A percentile compares a stretch with the other conserved stretches of the same genome.
Evolutionary conservation across 2,797 vertebrate species (phyloP).

Genomic region (Mallotus villosus): DNA sequence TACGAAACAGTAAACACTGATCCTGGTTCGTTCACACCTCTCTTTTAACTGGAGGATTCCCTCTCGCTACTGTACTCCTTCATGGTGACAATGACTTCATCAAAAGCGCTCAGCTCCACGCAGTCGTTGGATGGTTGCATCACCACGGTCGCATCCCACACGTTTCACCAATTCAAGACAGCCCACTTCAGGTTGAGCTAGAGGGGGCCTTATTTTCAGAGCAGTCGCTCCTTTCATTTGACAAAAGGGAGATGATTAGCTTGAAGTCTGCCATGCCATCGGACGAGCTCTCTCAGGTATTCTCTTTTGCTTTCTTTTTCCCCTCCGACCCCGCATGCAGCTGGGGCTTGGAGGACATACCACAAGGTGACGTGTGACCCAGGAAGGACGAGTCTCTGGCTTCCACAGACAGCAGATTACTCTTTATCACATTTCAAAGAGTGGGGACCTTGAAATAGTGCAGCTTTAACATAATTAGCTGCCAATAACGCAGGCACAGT

Average conservation of each 20-base stretch:
- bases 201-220: slow-evolving; percentile 30
- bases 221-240: slow-evolving; percentile 34
- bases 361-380: slow-evolving; percentile 52
- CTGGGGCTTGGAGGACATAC: slow-evolving; percentile 12
- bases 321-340: neutral
- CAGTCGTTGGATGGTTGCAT: slow-evolving; percentile 58
- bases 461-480: slow-evolving; percentile 73
- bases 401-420: slow-evolving; percentile 61
- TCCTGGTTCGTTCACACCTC: slow-evolving; percentile 20
- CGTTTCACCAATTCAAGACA: slow-evolving; percentile 46
- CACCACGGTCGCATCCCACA: slow-evolving; percentile 51
- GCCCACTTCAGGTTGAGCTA: slow-evolving; percentile 51
- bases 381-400: slow-evolving; percentile 47
- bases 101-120: slow-evolving; percentile 55
- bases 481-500: slow-evolving; percentile 51
- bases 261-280: neutral
- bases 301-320: neutral
- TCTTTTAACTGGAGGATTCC: slow-evolving; percentile 39
- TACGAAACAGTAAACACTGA: slow-evolving; percentile 30
- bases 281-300: neutral
- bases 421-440: slow-evolving; percentile 71
- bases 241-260: slow-evolving; percentile 15
- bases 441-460: slow-evolving; percentile 71
- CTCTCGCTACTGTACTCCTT: slow-evolving; percentile 36
- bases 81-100: slow-evolving; percentile 44